Conservation (phyloP, 1,140 invertebrate species). For the Diabrotica virgifera region DNA sequence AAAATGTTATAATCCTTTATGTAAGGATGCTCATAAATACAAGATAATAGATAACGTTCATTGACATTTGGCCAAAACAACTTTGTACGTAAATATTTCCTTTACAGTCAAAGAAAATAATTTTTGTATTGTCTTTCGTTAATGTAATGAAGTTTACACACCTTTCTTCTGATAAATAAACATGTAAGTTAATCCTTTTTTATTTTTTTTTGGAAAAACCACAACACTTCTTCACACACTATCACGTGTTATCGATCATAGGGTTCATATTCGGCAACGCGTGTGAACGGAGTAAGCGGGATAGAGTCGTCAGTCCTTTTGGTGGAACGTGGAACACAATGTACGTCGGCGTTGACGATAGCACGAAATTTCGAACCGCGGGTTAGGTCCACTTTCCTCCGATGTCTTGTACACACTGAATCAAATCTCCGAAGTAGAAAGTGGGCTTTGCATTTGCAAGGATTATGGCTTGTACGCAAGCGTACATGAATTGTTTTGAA, state of each 20-base stretch:
- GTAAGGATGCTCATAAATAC: too few species aligned
- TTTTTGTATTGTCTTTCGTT: too few species aligned
- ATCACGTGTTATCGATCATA: not conserved
- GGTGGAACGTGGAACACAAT: too few species aligned
- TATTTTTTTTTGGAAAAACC: too few species aligned
- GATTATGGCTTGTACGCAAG: not conserved
- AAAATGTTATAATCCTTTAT: too few species aligned
- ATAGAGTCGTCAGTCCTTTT: not conserved
- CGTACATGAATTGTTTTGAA: not conserved
- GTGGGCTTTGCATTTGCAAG: constrained; percentile 1
- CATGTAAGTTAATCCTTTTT: too few species aligned
- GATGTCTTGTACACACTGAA: not conserved
- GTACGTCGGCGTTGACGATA: not conserved
- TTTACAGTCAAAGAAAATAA: too few species aligned
- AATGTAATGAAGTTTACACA: too few species aligned
- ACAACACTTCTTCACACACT: not conserved
- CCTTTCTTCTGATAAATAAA: too few species aligned
- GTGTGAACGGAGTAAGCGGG: not conserved
- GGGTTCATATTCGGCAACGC: not conserved
- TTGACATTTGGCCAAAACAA: too few species aligned
- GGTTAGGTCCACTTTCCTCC: not conserved
- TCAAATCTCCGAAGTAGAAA: not conserved
- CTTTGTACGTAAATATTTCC: too few species aligned
- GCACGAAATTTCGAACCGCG: not conserved
- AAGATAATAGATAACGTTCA: too few species aligned